A percentile compares a stretch with the other conserved stretches of the same genome.
Evolutionary conservation across 2,797 vertebrate species (phyloP).

Genomic region (Furcifer pardalis): DNA sequence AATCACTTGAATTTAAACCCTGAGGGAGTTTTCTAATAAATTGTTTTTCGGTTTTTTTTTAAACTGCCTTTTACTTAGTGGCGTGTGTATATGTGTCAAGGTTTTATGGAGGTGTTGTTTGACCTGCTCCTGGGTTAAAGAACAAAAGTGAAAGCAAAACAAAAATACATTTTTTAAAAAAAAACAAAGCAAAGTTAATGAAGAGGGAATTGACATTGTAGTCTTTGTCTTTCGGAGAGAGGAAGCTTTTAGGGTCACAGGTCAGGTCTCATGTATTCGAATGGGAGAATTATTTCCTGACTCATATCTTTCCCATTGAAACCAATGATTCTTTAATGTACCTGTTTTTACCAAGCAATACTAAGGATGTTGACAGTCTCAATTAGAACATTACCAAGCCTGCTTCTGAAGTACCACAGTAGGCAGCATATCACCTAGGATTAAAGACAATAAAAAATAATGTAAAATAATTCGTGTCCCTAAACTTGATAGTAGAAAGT

Average conservation of each 20-base stretch:
- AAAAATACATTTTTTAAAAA: background rate
- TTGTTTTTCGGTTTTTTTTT: constrained; percentile 20
- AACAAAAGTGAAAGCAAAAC: background rate
- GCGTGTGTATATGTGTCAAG: too few relatives aligned
- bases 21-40: background rate
- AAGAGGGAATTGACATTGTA: background rate
- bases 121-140: background rate
- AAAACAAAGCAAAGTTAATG: background rate
- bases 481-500: background rate
- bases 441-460: background rate
- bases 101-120: constrained; percentile 10
- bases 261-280: background rate
- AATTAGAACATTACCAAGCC: background rate
- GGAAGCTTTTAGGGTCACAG: too few relatives aligned
- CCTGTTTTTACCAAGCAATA: background rate
- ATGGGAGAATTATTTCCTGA: background rate
- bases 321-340: background rate
- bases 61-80: background rate
- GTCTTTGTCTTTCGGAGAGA: background rate
- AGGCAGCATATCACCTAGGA: background rate
- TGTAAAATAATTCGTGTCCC: background rate
- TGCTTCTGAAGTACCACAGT: background rate
- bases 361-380: background rate
- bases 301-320: background rate
- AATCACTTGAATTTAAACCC: background rate